These are phyloP conservation scores for Piaya cayana DNA, from an alignment of 2,113 vertebrate species.

Conservation along the genomic window DNA sequence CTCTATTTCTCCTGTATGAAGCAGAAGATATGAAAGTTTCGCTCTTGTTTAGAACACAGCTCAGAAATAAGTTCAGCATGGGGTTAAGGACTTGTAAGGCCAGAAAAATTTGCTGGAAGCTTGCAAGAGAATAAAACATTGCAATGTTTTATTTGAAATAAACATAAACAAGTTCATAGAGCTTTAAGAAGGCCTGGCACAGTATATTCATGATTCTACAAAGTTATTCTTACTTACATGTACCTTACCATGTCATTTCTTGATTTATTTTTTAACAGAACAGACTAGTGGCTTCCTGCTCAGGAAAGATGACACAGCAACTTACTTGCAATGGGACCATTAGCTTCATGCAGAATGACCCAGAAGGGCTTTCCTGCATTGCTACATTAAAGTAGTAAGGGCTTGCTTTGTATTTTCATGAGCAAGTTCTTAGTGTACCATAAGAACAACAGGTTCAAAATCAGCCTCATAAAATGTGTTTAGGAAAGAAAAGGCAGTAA, in stretches of 20 bases:
- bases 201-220: background rate
- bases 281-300: background rate
- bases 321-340: background rate
- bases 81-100: background rate
- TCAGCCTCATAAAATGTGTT: background rate
- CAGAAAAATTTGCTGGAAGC: background rate
- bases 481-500: fast-evolving
- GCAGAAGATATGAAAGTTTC: background rate
- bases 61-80: background rate
- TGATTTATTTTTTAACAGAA: conserved; percentile 5
- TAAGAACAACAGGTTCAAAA: background rate
- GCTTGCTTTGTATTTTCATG: background rate
- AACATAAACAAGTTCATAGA: background rate
- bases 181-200: background rate
- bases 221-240: background rate
- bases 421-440: background rate
- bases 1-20: background rate
- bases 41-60: background rate
- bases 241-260: background rate
- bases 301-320: background rate
- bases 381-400: background rate
- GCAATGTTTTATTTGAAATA: background rate
- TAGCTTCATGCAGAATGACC: background rate
- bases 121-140: background rate
- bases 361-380: background rate